phyloP scores from a whole-genome alignment of 2,797 vertebrate genomes.

The Danio jaintianensis region DNA sequence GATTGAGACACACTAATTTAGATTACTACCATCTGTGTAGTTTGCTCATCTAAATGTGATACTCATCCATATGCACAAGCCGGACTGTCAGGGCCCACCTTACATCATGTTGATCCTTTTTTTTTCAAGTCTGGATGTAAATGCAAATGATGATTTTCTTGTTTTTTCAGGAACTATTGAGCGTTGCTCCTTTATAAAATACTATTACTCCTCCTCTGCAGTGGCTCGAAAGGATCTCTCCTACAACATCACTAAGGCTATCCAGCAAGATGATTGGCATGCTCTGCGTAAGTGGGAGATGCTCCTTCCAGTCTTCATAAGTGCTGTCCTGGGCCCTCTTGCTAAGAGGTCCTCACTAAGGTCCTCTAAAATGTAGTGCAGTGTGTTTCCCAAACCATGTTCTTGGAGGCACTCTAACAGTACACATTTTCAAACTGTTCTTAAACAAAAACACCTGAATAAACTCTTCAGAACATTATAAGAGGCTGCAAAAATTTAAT shows the following conservation, averaged over 20 bases:
- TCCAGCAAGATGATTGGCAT: conserved; percentile 91
- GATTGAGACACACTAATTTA: conserved; percentile 21
- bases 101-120: not conserved
- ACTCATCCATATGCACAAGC: conserved; percentile 12
- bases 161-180: conserved; percentile 51
- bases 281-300: conserved; percentile 83
- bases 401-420: too few species aligned
- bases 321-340: not conserved
- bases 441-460: too few species aligned
- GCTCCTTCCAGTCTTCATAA: conserved; percentile 4
- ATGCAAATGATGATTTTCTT: not conserved
- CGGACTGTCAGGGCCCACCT: not conserved
- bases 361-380: not conserved
- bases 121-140: not conserved
- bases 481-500: too few species aligned
- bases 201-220: conserved; percentile 87
- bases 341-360: not conserved
- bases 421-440: too few species aligned
- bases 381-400: too few species aligned
- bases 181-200: conserved; percentile 86
- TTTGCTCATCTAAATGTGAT: conserved; percentile 36
- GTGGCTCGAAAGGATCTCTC: conserved; percentile 85
- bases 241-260: conserved; percentile 90
- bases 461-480: too few species aligned
- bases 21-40: conserved; percentile 37